phyloP scores from a whole-genome alignment of 2,113 vertebrate genomes.

The Varanus salvator region DNA sequence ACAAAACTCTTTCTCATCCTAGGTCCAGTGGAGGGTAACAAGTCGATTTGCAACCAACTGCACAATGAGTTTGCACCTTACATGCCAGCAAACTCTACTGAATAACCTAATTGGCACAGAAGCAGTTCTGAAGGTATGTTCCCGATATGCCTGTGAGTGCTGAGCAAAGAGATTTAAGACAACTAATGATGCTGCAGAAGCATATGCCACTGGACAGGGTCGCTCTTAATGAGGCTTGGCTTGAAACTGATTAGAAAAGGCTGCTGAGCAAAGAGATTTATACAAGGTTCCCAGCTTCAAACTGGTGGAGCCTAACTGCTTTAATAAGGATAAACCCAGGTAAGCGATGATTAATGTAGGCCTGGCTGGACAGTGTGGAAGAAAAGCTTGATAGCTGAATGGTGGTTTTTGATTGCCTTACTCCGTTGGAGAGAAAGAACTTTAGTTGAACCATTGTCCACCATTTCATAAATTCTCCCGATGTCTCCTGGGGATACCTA shows the following conservation, averaged over 20 bases:
- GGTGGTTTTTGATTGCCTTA: neutral
- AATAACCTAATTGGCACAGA: neutral
- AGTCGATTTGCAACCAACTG: neutral
- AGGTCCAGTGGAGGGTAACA: too few relatives aligned
- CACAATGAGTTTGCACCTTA: neutral
- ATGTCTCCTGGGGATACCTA: slow-evolving; percentile 60
- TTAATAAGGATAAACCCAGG: slow-evolving; percentile 22
- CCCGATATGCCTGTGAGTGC: neutral
- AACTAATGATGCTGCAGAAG: neutral
- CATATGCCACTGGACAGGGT: neutral
- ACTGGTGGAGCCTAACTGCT: neutral
- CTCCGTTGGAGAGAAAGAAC: slow-evolving; percentile 6
- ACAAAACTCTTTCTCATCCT: too few relatives aligned
- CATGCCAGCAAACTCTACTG: neutral
- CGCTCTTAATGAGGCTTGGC: neutral
- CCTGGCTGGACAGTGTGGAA: neutral
- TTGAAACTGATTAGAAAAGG: neutral
- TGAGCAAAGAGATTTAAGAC: neutral
- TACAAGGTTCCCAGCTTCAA: neutral
- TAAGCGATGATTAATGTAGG: neutral
- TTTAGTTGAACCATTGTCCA: slow-evolving; percentile 44
- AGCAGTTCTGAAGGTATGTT: neutral
- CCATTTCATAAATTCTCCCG: slow-evolving; percentile 65
- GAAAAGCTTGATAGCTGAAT: neutral
- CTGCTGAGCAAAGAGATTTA: neutral